Percentiles rank a stretch among this genome's conserved stretches.
phyloP scores from a whole-genome alignment of 2,797 vertebrate genomes.

The Neosalanx taihuensis region DNA sequence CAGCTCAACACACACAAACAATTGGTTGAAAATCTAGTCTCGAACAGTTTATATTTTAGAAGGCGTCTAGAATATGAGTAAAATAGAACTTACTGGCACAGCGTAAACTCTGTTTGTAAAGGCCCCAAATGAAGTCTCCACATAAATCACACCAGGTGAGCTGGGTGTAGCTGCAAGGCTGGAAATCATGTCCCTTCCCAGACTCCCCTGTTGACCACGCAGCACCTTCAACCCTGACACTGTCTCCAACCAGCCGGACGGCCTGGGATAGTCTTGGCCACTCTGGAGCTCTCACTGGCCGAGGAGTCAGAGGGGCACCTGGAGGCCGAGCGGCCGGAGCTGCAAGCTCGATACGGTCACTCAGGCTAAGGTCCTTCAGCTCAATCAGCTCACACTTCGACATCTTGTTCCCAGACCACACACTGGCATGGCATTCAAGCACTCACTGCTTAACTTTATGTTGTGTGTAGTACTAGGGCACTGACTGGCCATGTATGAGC shows the following conservation, averaged over 20 bases:
- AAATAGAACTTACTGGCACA: slow-evolving; percentile 84
- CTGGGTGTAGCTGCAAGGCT: slow-evolving; percentile 80
- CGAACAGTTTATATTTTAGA: too few relatives aligned
- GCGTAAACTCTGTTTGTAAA: slow-evolving; percentile 87
- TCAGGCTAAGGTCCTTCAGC: slow-evolving; percentile 79
- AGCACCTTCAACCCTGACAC: slow-evolving; percentile 53
- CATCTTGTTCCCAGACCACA: slow-evolving; percentile 64
- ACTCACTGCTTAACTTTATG: slow-evolving; percentile 24
- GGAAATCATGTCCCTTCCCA: slow-evolving; percentile 84
- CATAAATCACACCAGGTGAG: slow-evolving; percentile 97
- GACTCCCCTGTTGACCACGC: slow-evolving; percentile 52
- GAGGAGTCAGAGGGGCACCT: slow-evolving; percentile 67
- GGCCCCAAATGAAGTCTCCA: slow-evolving; percentile 96
- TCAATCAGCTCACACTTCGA: slow-evolving; percentile 88
- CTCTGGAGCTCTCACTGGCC: slow-evolving; percentile 61
- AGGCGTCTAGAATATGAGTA: background rate
- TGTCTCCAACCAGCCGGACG: slow-evolving; percentile 68
- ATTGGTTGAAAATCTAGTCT: background rate
- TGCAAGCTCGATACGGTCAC: slow-evolving; percentile 75
- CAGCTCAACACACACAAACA: slow-evolving; percentile 10
- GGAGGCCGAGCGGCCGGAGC: slow-evolving; percentile 38
- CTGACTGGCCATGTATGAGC: background rate
- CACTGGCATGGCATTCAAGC: slow-evolving; percentile 43
- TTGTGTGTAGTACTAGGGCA: slow-evolving; percentile 11
- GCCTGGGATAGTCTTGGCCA: slow-evolving; percentile 45